Conservation (phyloP, 2,888 invertebrate genomes). For the Chromoteleia sp. region DNA sequence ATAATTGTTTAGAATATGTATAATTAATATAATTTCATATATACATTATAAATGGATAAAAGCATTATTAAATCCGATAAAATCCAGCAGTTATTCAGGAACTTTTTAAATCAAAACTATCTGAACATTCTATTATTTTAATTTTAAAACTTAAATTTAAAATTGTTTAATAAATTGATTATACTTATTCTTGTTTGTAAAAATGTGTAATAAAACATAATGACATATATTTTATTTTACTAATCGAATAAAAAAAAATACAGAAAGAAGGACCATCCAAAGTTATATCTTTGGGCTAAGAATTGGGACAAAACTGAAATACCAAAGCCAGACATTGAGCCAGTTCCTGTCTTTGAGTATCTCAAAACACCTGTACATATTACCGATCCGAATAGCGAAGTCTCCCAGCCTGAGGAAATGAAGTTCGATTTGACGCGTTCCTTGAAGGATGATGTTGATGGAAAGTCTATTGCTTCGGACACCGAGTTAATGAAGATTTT, state of each 20-base stretch:
- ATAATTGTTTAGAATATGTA: too few relatives aligned
- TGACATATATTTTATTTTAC: not conserved
- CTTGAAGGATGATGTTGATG: constrained; percentile 80
- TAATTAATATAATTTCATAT: too few relatives aligned
- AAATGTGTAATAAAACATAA: too few relatives aligned
- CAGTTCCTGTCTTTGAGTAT: constrained; percentile 80
- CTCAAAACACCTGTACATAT: constrained; percentile 70
- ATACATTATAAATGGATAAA: too few relatives aligned
- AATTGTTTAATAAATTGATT: too few relatives aligned
- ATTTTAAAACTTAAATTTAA: too few relatives aligned
- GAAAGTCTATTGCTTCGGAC: constrained; percentile 82
- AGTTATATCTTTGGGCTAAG: constrained; percentile 94
- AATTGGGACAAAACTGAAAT: constrained; percentile 89
- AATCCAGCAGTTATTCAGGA: too few relatives aligned
- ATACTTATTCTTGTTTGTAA: too few relatives aligned
- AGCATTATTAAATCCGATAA: too few relatives aligned
- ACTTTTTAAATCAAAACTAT: too few relatives aligned
- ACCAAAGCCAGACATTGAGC: constrained; percentile 75
- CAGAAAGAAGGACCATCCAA: constrained; percentile 92
- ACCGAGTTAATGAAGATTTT: constrained; percentile 83
- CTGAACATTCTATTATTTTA: too few relatives aligned
- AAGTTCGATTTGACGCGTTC: constrained; percentile 77
- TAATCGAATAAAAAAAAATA: not conserved
- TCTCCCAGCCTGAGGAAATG: constrained; percentile 64
- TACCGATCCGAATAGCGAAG: constrained; percentile 66